A percentile compares a stretch with the other conserved stretches of the same genome.
Conservation (phyloP, 2,797 vertebrate genomes). For the Poecilia wingei region DNA sequence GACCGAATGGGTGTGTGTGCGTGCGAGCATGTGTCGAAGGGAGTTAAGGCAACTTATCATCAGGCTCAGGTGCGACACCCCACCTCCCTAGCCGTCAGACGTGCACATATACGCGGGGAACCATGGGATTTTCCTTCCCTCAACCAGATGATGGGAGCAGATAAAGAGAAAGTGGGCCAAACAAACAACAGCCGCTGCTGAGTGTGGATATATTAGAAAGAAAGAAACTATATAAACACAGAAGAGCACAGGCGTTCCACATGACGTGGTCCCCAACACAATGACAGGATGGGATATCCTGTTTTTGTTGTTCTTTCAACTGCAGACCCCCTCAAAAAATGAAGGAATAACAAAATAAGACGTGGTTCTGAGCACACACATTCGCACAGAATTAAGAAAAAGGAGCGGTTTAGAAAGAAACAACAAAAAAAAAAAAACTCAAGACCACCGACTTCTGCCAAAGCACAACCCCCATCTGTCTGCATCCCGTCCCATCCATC, state of each 20-base stretch:
- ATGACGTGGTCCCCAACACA: conserved; percentile 35
- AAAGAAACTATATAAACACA: conserved; percentile 36
- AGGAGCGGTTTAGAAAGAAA: conserved; percentile 13
- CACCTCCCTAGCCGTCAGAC: conserved; percentile 41
- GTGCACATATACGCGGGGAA: conserved; percentile 45
- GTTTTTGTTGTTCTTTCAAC: conserved; percentile 66
- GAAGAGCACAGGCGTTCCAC: conserved; percentile 38
- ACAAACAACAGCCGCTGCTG: conserved; percentile 73
- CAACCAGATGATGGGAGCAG: conserved; percentile 72
- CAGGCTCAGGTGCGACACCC: conserved; percentile 73
- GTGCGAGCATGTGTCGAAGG: conserved; percentile 31
- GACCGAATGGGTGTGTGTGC: conserved; percentile 40
- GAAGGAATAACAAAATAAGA: conserved; percentile 31
- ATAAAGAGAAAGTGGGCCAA: conserved; percentile 80
- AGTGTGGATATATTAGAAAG: conserved; percentile 66
- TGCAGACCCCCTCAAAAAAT: conserved; percentile 20
- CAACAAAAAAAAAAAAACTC: conserved; percentile 23
- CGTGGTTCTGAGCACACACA: conserved; percentile 27
- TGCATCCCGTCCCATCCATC: conserved; percentile 46
- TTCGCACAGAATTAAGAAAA: conserved; percentile 40
- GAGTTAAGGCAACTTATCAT: conserved; percentile 61
- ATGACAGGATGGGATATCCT: conserved; percentile 64
- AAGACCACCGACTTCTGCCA: conserved; percentile 34
- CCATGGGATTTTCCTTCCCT: conserved; percentile 66
- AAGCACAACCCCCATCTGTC: conserved; percentile 45